Base-by-base conservation (phyloP, 2,888 invertebrate genomes). In the Drosophila fulvimacula region DNA sequence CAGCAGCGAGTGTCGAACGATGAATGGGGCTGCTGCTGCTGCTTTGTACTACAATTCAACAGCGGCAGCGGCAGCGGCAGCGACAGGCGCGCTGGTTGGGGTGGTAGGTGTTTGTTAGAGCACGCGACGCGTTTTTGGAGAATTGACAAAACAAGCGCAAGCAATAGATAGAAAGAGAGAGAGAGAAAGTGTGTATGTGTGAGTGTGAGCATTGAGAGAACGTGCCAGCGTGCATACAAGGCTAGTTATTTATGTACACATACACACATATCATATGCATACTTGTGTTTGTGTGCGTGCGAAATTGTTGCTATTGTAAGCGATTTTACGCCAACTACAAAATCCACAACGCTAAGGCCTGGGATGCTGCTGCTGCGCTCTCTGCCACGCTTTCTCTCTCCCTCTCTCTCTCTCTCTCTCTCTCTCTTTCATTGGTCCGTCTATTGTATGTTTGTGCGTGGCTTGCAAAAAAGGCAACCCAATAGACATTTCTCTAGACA, bases 61-160 rank as follows among this genome's bases (percentile, higher is more conserved):
- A 81, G 69, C 69, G 76, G 52, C 56, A 64, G 49, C 69, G 38
- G 46, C 51, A 44, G 46, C 59, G 59, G 71, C 62, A 39, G 57
- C 76, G 72, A 58, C 69, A 76, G 68, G 60, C 66, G 69, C 64
- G 70, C 64, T 58, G 70, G 58, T 65, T 65, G 62, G 67, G 79
- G 75, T 65, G 65, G 79, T 61, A 42, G 80, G 73, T 69, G 64
- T 69, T 76, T 73, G 80, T 61, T 82, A 69, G 66, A 80, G 80
- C 83, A 80, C 82, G 79, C 86, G 81, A 80, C 86, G 81, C 77
- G 83, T 74, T 71, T 78, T 86, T 82, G 80, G 83, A 82, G 86
- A 82, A 79, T 83, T 88, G 83, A 85, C 80, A 85, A 82, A 88
- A 85, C 86, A 83, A 80, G 86, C 81, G 75, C 62, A 73, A 73